These are phyloP conservation scores for Caenorhabditis sp. DNA, from an alignment of 2,888 invertebrate species.

Conservation along the genomic window DNA sequence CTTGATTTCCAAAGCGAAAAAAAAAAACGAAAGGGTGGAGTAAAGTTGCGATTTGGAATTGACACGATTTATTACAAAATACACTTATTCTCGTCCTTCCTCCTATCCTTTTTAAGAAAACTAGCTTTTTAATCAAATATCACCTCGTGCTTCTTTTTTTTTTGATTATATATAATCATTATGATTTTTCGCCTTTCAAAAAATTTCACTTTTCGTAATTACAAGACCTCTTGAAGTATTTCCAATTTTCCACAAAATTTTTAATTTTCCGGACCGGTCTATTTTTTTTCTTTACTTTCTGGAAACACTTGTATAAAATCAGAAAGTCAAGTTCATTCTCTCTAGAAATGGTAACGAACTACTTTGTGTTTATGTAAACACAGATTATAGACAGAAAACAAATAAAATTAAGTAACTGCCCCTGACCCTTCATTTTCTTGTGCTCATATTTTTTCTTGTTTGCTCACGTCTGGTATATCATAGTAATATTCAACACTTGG, in stretches of 20 bases:
- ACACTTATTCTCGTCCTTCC: not conserved
- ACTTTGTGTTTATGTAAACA: not conserved
- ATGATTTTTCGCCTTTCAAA: not conserved
- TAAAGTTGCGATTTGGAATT: constrained; percentile 7
- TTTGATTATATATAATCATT: not conserved
- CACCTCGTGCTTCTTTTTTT: not conserved
- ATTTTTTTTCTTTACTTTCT: not conserved
- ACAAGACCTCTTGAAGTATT: not conserved
- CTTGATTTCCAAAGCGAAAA: no score
- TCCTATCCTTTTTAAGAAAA: not conserved
- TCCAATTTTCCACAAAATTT: not conserved
- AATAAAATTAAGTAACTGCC: not conserved
- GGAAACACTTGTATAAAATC: not conserved
- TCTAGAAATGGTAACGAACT: no score
- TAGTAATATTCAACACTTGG: not conserved
- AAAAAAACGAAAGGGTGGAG: not conserved
- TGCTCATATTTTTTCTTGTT: not conserved
- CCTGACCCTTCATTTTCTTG: not conserved
- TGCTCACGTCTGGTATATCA: not conserved
- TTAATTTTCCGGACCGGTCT: not conserved
- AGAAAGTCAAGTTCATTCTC: not conserved
- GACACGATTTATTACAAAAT: constrained; percentile 12
- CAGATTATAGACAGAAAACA: not conserved
- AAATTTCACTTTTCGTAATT: not conserved
- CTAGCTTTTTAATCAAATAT: not conserved